phyloP scores from a whole-genome alignment of 2,113 vertebrate genomes.

The Indri indri region DNA sequence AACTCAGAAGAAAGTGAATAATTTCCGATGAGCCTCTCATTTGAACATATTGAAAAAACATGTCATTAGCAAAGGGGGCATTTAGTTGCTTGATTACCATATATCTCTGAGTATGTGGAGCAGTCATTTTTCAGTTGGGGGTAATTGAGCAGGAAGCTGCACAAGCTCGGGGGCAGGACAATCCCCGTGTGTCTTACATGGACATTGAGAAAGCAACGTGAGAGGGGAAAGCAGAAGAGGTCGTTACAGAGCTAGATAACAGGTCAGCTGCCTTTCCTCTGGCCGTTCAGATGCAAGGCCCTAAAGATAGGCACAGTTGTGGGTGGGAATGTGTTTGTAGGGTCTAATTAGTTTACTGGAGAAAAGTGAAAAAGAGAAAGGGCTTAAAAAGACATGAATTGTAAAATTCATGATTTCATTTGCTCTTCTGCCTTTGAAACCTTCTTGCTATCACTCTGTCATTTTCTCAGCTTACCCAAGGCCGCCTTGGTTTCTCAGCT shows the following conservation, averaged over 20 bases:
- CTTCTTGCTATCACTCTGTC: neutral
- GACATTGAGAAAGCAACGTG: neutral
- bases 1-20: slow-evolving; percentile 72
- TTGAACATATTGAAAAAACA: slow-evolving; percentile 73
- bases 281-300: neutral
- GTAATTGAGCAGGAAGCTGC: neutral
- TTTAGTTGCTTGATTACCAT: slow-evolving; percentile 59
- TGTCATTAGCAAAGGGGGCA: slow-evolving; percentile 63
- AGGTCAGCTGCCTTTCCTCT: neutral
- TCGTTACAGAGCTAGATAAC: neutral
- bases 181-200: neutral
- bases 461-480: neutral
- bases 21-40: slow-evolving; percentile 71
- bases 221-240: fast-evolving
- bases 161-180: neutral
- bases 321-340: neutral
- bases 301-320: neutral
- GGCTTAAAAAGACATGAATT: neutral
- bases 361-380: neutral
- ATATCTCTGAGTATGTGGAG: slow-evolving; percentile 54
- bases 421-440: neutral
- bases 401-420: neutral
- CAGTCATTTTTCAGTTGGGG: slow-evolving; percentile 7
- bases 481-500: neutral
- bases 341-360: neutral